A percentile compares a stretch with the other conserved stretches of the same genome.
These are phyloP conservation scores for Bubo bubo DNA, from an alignment of 2,113 vertebrate species.

Conservation along the genomic window DNA sequence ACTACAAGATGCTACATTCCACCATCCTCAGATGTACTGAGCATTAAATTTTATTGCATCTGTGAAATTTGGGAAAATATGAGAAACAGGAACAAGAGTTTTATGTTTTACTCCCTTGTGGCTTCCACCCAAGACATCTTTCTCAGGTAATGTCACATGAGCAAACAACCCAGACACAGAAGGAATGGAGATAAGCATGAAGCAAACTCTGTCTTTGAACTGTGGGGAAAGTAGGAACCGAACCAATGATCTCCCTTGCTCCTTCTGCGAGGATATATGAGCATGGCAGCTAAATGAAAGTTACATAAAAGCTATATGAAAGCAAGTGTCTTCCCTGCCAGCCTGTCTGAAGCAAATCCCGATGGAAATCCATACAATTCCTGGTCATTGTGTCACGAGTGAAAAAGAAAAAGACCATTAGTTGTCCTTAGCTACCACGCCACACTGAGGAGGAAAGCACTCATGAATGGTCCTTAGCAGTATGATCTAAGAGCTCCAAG, in stretches of 20 bases:
- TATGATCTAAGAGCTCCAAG: background rate
- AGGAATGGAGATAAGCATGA: background rate
- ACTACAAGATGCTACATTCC: slow-evolving; percentile 6
- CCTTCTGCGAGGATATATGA: background rate
- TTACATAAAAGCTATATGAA: background rate
- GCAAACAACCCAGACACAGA: background rate
- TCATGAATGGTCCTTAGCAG: background rate
- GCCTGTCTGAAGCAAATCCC: background rate
- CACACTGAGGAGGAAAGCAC: background rate
- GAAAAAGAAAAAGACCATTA: background rate
- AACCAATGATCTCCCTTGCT: background rate
- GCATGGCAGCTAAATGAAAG: background rate
- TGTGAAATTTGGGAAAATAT: background rate
- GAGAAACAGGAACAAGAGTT: background rate
- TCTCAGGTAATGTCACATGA: background rate
- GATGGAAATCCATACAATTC: background rate
- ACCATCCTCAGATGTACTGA: background rate
- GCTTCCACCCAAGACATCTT: background rate
- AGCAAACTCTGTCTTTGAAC: background rate
- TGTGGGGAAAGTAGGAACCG: background rate
- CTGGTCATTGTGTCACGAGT: background rate
- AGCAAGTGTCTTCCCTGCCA: background rate
- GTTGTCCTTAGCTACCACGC: background rate
- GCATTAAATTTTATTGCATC: background rate
- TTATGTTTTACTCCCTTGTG: background rate